Evolutionary conservation across 2,797 vertebrate genomes (phyloP).

Genomic region (Macroramphosus scolopax): DNA sequence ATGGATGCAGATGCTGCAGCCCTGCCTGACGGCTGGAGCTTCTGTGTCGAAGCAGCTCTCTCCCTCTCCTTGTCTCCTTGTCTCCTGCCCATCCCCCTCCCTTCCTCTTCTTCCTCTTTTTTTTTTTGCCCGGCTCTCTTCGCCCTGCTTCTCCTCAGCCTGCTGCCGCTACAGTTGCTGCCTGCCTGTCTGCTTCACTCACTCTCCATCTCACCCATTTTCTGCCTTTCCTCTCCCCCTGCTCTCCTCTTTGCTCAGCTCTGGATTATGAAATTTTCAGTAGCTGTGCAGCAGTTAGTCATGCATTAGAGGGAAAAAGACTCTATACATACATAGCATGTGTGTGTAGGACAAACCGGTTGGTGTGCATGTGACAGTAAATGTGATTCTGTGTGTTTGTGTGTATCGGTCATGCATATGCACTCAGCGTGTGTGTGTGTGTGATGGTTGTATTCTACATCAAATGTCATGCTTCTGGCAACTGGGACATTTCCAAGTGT

Average conservation of each 20-base stretch:
- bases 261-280: constrained; percentile 81
- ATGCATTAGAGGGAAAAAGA: constrained; percentile 65
- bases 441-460: constrained; percentile 28
- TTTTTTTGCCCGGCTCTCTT: constrained; percentile 33
- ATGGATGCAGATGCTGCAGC: constrained; percentile 56
- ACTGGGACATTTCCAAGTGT: constrained; percentile 33
- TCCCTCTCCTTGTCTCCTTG: constrained; percentile 19
- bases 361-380: background rate
- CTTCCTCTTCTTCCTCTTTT: constrained; percentile 2
- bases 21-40: constrained; percentile 50
- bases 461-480: constrained; percentile 41
- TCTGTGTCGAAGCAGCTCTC: constrained; percentile 26
- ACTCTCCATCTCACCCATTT: constrained; percentile 44
- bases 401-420: background rate
- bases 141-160: constrained; percentile 53
- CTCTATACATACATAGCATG: constrained; percentile 41
- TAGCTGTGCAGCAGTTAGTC: constrained; percentile 79
- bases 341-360: constrained; percentile 12
- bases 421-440: constrained; percentile 8
- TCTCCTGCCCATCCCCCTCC: constrained; percentile 42
- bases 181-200: constrained; percentile 52
- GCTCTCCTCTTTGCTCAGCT: constrained; percentile 50
- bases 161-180: constrained; percentile 66
- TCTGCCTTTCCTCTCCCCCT: constrained; percentile 30
- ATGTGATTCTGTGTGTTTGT: constrained; percentile 15